Percentiles rank a stretch among this genome's conserved stretches.
Conservation (phyloP, 2,888 invertebrate species). For the Erebia aethiops region DNA sequence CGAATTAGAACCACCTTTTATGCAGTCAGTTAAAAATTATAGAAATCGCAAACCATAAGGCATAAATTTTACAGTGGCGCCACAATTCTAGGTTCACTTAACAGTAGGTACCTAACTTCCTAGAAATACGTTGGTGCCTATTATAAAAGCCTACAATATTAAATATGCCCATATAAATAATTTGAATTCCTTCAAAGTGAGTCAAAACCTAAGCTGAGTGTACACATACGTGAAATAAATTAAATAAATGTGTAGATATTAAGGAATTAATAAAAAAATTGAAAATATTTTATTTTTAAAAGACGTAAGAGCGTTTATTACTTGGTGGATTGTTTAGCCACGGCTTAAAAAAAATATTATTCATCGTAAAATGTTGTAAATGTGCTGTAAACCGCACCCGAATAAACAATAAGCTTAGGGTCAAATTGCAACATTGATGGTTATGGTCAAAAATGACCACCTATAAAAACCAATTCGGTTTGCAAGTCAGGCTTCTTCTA, state of each 20-base stretch:
- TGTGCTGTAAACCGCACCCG: slow-evolving; percentile 1
- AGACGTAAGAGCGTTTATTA: too few species aligned
- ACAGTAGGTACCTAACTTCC: slow-evolving; percentile 17
- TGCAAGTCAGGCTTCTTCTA: too few species aligned
- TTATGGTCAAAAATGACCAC: too few species aligned
- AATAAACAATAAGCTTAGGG: too few species aligned
- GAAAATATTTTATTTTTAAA: too few species aligned
- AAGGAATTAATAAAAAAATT: background rate
- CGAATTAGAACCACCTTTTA: background rate
- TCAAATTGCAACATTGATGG: too few species aligned
- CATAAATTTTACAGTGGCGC: slow-evolving; percentile 11
- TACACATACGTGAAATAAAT: slow-evolving; percentile 6
- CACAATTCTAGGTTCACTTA: slow-evolving; percentile 15
- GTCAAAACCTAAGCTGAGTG: slow-evolving; percentile 28
- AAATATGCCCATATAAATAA: slow-evolving; percentile 22
- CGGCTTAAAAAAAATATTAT: background rate
- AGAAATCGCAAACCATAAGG: background rate
- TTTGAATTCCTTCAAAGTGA: slow-evolving; percentile 34
- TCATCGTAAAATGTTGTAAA: slow-evolving; percentile 21
- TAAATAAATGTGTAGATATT: too few species aligned
- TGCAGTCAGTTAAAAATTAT: background rate
- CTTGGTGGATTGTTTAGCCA: too few species aligned
- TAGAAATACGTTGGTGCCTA: slow-evolving; percentile 9
- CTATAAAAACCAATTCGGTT: too few species aligned
- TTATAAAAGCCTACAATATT: slow-evolving; percentile 12